phyloP scores from a whole-genome alignment of 2,797 vertebrate species.

The Intellagama lesueurii region DNA sequence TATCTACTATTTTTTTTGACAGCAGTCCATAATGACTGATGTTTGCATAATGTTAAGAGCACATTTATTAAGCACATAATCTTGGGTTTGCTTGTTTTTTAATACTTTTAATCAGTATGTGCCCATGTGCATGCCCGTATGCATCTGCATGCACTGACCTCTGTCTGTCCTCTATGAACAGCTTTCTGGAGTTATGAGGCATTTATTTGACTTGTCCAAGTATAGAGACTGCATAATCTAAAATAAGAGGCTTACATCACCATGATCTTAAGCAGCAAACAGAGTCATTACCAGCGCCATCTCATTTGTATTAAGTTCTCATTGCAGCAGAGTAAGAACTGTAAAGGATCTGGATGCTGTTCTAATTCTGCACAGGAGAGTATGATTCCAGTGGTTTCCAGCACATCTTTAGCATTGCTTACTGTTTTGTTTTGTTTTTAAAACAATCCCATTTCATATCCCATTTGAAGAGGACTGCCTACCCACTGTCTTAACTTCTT shows the following conservation, averaged over 20 bases:
- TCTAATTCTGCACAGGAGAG: not conserved
- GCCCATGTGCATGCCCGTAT: not conserved
- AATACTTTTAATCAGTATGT: not conserved
- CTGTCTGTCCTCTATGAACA: too few relatives aligned
- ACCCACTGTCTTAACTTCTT: not conserved
- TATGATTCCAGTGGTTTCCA: not conserved
- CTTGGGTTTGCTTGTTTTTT: not conserved
- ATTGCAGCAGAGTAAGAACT: not conserved
- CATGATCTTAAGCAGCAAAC: not conserved
- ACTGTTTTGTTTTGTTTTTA: not conserved
- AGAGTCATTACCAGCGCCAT: not conserved
- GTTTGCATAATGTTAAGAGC: not conserved
- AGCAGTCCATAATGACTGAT: not conserved
- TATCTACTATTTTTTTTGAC: conserved; percentile 34
- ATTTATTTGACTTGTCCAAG: not conserved
- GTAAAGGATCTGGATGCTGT: not conserved
- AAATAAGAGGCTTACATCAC: not conserved
- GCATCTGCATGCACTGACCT: not conserved
- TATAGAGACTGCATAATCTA: not conserved
- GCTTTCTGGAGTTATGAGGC: not conserved
- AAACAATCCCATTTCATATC: not conserved
- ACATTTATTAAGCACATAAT: conserved; percentile 15
- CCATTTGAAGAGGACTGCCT: not conserved
- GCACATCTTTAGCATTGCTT: not conserved
- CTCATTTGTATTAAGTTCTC: not conserved